Percentiles rank a stretch among this genome's conserved stretches.
Conservation (phyloP, 2,888 invertebrate species). For the Nemapogon koenigi region DNA sequence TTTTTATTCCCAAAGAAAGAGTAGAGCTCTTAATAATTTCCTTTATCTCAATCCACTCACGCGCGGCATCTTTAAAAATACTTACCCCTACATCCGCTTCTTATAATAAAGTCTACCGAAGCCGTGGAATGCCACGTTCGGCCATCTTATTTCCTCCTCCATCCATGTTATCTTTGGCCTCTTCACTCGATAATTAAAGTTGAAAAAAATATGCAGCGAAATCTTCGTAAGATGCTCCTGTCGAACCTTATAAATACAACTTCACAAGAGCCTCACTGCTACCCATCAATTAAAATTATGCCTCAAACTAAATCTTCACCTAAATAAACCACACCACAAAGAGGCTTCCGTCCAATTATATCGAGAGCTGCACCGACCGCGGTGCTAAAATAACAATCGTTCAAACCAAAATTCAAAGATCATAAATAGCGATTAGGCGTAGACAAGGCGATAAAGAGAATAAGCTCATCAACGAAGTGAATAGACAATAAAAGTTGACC, state of each 20-base stretch:
- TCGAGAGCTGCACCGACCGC: conserved; percentile 19
- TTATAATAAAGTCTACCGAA: conserved; percentile 58
- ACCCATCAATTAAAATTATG: conserved; percentile 44
- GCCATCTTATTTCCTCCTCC: conserved; percentile 36
- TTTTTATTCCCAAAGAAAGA: conserved; percentile 40
- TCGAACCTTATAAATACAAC: conserved; percentile 38
- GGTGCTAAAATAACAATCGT: conserved; percentile 44
- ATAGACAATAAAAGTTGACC: conserved; percentile 49
- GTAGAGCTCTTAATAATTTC: conserved; percentile 63
- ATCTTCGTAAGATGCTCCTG: conserved; percentile 42
- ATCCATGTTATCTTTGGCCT: conserved; percentile 46
- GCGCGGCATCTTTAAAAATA: conserved; percentile 61
- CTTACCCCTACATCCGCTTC: conserved; percentile 63
- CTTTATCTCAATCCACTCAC: conserved; percentile 58
- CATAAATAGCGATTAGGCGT: conserved; percentile 48
- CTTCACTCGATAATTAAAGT: conserved; percentile 50
- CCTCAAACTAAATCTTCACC: conserved; percentile 37
- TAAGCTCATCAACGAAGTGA: conserved; percentile 51
- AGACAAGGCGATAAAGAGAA: conserved; percentile 42
- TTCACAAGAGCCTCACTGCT: conserved; percentile 52
- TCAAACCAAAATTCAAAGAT: conserved; percentile 23
- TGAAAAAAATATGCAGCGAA: conserved; percentile 41
- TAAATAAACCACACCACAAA: conserved; percentile 43
- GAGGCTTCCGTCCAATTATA: conserved; percentile 23
- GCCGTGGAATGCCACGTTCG: conserved; percentile 50